Evolutionary conservation across 2,888 invertebrate genomes (phyloP), one percentile per base, ranked within the genome.

Genomic region (Drosophila recens): DNA sequence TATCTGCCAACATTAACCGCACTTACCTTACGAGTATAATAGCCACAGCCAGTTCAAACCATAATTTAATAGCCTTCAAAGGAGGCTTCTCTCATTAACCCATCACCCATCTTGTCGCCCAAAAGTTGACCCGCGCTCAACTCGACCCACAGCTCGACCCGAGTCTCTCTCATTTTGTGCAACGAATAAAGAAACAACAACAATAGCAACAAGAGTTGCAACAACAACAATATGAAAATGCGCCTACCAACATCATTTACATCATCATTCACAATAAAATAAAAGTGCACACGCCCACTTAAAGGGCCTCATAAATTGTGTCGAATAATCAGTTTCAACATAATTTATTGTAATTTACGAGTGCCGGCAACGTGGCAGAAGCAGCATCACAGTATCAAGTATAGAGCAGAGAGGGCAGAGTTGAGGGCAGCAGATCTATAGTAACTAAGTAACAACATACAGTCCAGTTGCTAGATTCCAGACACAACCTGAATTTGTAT

Each of bases 301-400:
- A 85, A 89, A 87, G 86, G 89, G 84, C 74, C 82, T 85, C 86
- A 87, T 87, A 87, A 87, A 87, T 87, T 87, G 89, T 85, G 79
- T 84, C 80, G 89, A 84, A 87, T 87, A 87, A 87, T 87, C 86
- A 87, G 86, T 89, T 87, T 80, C 85, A 87, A 87, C 82, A 87
- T 87, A 89, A 89, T 87, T 87, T 87, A 87, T 87, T 87, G 87
- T 87, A 89, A 87, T 87, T 89, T 87, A 87, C 86, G 89, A 87
- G 85, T 87, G 79, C 79, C 82, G 85, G 84, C 84, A 75, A 68
- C 66, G 72, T 74, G 80, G 84, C 85, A 84, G 71, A 80, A 68
- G 62, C 52, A 66, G 53, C 64, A 56, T 30, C 36, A 40, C 10
- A 30, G 27, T 20, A 20, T 20, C 20, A 34, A 20, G 61, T 20